A percentile compares a stretch with the other conserved stretches of the same genome.
Conservation (phyloP, 2,113 vertebrate species). For the Elaphurus davidianus region DNA sequence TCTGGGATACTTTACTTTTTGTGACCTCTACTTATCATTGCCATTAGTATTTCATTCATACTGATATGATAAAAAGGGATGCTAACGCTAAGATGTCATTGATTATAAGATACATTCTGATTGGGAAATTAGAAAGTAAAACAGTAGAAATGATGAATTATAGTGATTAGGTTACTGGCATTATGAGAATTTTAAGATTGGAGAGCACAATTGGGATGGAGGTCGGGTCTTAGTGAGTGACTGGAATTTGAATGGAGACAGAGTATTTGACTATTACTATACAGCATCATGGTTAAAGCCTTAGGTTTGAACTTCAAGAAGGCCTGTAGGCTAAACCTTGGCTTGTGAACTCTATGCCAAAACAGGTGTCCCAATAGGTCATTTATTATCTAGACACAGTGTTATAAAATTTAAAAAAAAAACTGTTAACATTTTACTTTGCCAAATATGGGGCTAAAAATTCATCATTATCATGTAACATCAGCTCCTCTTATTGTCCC, state of each 20-base stretch:
- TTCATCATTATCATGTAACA: not conserved
- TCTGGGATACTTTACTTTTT: not conserved
- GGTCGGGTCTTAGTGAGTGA: not conserved
- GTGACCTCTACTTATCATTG: not conserved
- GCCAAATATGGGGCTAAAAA: not conserved
- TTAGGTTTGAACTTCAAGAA: not conserved
- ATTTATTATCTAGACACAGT: not conserved
- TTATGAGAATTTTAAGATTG: not conserved
- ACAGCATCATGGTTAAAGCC: not conserved
- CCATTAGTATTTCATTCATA: not conserved
- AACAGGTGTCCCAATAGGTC: not conserved
- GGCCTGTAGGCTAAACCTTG: not conserved
- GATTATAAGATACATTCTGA: not conserved
- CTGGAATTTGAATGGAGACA: not conserved
- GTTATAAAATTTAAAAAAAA: not conserved
- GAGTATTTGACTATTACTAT: not conserved
- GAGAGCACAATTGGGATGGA: not conserved
- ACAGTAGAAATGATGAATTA: not conserved
- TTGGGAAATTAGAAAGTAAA: conserved; percentile 1
- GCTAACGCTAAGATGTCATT: not conserved
- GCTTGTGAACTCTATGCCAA: not conserved
- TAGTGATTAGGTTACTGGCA: not conserved
- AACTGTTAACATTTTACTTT: not conserved
- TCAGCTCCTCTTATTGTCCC: not conserved
- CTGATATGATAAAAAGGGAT: not conserved